A percentile compares a stretch with the other conserved stretches of the same genome.
These are phyloP conservation scores for Anas flavirostris DNA, from an alignment of 2,797 vertebrate species.

Conservation along the genomic window DNA sequence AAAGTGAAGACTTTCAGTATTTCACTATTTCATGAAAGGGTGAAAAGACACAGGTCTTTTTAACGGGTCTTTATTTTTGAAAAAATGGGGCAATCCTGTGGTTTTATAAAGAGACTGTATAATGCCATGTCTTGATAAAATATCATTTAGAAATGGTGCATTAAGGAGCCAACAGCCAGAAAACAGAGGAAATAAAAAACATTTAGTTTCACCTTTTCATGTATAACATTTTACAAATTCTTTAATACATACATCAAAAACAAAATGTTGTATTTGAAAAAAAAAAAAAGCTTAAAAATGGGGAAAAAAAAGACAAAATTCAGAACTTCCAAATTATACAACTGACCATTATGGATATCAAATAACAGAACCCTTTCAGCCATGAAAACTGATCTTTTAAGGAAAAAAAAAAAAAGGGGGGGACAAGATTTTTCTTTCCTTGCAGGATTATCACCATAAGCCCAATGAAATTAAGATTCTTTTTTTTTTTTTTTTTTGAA, in stretches of 20 bases:
- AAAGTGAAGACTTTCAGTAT: not conserved
- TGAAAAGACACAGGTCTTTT: not conserved
- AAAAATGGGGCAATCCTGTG: not conserved
- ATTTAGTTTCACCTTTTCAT: too few species aligned
- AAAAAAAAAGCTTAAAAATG: too few species aligned
- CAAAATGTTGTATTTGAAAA: not conserved
- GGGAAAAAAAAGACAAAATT: not conserved
- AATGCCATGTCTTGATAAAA: fast-evolving
- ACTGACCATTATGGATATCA: not conserved
- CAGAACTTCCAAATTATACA: not conserved
- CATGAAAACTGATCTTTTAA: not conserved
- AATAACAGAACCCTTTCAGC: not conserved
- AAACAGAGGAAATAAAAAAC: not conserved
- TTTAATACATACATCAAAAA: not conserved
- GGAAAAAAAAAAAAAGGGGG: not conserved
- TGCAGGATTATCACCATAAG: not conserved
- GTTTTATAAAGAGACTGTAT: not conserved
- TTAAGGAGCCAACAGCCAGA: not conserved
- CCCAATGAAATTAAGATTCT: not conserved
- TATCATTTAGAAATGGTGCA: not conserved
- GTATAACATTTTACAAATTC: not conserved
- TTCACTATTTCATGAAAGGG: not conserved
- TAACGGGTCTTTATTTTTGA: too few species aligned
- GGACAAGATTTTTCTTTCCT: not conserved
- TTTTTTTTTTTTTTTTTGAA: too few species aligned